Conservation (phyloP, 2,888 invertebrate species). For the Drosophila acutilabella region DNA sequence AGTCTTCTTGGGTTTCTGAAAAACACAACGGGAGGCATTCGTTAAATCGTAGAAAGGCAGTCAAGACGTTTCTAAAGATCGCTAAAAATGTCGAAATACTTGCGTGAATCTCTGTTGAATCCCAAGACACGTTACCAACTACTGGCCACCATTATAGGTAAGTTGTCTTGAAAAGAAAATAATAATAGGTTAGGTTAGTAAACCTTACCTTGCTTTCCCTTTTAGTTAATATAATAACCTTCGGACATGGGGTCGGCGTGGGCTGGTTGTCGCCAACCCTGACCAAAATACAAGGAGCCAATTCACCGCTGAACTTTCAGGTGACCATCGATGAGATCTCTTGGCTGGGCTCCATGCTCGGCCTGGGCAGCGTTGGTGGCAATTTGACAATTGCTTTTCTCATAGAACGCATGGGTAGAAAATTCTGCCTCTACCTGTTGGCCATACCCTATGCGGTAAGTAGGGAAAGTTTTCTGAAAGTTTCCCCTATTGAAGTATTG, state of each 20-base stretch:
- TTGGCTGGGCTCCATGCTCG: slow-evolving; percentile 82
- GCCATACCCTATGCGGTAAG: slow-evolving; percentile 80
- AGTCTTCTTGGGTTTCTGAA: background rate
- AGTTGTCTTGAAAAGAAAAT: background rate
- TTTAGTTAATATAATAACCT: slow-evolving; percentile 81
- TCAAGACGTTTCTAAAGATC: slow-evolving; percentile 9
- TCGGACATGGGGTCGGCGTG: slow-evolving; percentile 82
- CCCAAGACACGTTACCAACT: slow-evolving; percentile 63
- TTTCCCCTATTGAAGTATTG: background rate
- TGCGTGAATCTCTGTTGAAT: slow-evolving; percentile 47
- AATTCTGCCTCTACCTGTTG: slow-evolving; percentile 73
- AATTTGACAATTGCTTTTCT: slow-evolving; percentile 76
- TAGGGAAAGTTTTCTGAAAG: background rate
- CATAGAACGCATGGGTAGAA: slow-evolving; percentile 77
- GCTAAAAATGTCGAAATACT: slow-evolving; percentile 32
- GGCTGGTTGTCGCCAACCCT: slow-evolving; percentile 84
- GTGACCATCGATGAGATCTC: slow-evolving; percentile 74
- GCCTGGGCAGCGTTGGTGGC: slow-evolving; percentile 80
- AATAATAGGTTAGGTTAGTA: background rate
- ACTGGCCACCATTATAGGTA: slow-evolving; percentile 73
- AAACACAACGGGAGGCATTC: slow-evolving; percentile 20
- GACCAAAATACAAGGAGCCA: slow-evolving; percentile 66
- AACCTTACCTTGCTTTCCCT: rapidly evolving
- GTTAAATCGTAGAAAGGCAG: background rate
- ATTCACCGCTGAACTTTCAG: slow-evolving; percentile 67